phyloP scores from a whole-genome alignment of 2,113 vertebrate genomes.

The Thermophis baileyi region DNA sequence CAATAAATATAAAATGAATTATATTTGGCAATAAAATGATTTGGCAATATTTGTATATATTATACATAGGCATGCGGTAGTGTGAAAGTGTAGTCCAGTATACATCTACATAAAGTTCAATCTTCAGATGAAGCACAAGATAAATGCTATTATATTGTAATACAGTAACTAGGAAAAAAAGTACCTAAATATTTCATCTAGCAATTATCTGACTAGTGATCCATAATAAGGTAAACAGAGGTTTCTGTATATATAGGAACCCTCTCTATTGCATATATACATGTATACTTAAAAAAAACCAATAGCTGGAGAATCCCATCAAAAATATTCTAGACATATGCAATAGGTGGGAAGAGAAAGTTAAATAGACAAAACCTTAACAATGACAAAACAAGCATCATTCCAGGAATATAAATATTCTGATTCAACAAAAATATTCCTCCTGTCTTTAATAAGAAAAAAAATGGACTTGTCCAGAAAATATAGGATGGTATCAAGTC shows the following conservation, averaged over 20 bases:
- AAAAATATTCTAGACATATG: background rate
- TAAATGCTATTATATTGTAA: background rate
- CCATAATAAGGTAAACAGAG: background rate
- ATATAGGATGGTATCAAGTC: background rate
- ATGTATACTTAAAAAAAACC: background rate
- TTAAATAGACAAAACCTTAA: background rate
- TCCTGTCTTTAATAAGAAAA: background rate
- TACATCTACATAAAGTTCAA: background rate
- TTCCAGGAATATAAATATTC: background rate
- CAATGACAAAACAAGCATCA: background rate
- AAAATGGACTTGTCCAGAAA: background rate
- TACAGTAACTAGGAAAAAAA: background rate
- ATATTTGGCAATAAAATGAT: background rate
- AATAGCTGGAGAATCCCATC: background rate
- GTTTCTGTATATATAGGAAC: background rate
- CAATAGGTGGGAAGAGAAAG: background rate
- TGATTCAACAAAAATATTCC: background rate
- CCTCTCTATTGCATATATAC: background rate
- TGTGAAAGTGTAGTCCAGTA: background rate
- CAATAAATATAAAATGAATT: background rate
- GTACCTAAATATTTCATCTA: background rate
- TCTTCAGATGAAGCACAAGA: background rate
- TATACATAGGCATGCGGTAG: background rate
- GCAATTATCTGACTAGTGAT: background rate
- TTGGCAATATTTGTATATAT: background rate